Evolutionary conservation across 2,797 vertebrate genomes (phyloP), one percentile per base, ranked within the genome.

Genomic region (Odontamblyopus lacepedii): DNA sequence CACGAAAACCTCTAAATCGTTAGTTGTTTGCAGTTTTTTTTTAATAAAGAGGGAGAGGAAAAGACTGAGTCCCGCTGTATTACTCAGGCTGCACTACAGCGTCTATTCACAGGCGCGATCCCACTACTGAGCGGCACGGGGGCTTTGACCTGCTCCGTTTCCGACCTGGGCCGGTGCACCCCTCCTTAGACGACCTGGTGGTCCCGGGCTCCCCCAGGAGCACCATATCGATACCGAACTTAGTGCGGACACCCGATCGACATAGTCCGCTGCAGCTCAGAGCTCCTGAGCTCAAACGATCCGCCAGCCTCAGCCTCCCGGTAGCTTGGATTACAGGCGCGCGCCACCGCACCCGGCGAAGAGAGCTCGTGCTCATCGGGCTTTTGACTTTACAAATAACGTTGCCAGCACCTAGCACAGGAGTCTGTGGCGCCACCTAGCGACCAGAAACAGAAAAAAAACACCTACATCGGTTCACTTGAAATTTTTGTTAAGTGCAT

Each of bases 91-190:
- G 86, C 23, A 59, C 81, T 75, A 13, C 87, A 89, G 78, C 71
- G 59, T 83, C 89, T 87, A 88, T 85, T 91, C 90, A 88, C 87
- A 78, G 90, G 86, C 74, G 83, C 88, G 80, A 91, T 79, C 90
- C 86, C 87, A 85, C 89, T 89, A 92, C 88, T 90, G 90, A 84
- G 78, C 85, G 56, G 73, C 79, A 89, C 79, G 87, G 89, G 87
- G 90, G 87, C 67, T 92, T 89, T 91, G 87, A 79, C 91, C 89
- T 92, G 90, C 91, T 92, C 83, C 88, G 88, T 91, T 68, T 77
- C 87, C 90, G 89, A 77, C 91, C 90, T 92, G 86, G 89, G 85
- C 78, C 90, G 87, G 75, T 91, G 68, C 83, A 86, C 90, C 88
- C 85, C 90, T 91, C 81, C 71, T 91, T 88, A 84, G 88, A 1